A percentile compares a stretch with the other conserved stretches of the same genome.
Evolutionary conservation across 1,140 invertebrate genomes (phyloP).

Genomic region (Ganaspis sp.): DNA sequence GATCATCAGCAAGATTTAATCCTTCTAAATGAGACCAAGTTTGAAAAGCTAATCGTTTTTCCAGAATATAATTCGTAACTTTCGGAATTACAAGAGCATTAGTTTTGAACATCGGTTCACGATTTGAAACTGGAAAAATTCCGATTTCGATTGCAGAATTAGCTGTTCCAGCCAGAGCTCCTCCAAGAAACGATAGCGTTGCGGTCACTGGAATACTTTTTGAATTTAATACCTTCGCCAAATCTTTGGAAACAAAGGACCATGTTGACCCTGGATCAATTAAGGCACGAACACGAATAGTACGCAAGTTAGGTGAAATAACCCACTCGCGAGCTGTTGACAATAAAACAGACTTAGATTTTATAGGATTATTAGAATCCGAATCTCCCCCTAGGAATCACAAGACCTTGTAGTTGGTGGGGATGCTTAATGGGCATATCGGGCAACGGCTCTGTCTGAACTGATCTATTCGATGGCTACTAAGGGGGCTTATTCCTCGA

Average conservation of each 20-base stretch:
- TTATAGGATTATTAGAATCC: no score
- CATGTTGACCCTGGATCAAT: constrained; percentile 40
- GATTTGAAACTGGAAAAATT: constrained; percentile 12
- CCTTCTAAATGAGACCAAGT: constrained; percentile 39
- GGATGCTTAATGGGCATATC: no score
- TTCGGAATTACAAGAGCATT: background rate
- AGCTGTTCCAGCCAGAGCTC: background rate
- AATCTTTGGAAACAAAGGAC: constrained; percentile 39
- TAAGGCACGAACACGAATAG: constrained; percentile 18
- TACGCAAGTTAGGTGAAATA: no score
- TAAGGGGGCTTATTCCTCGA: no score
- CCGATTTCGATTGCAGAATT: constrained; percentile 28
- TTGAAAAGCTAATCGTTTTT: background rate
- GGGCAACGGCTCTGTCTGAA: no score
- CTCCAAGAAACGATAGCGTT: constrained; percentile 36
- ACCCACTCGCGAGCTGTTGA: no score
- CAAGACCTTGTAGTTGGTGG: no score
- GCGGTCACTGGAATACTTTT: constrained; percentile 21
- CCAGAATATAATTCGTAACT: constrained; percentile 35
- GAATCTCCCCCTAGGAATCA: no score
- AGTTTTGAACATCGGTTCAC: constrained; percentile 1
- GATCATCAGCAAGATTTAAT: constrained; percentile 43
- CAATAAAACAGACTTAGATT: no score
- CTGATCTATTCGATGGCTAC: no score
- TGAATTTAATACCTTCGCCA: background rate